Evolutionary conservation across 2,888 invertebrate genomes (phyloP), one percentile per base, ranked within the genome.

Genomic region (Epistrophella euchroma): DNA sequence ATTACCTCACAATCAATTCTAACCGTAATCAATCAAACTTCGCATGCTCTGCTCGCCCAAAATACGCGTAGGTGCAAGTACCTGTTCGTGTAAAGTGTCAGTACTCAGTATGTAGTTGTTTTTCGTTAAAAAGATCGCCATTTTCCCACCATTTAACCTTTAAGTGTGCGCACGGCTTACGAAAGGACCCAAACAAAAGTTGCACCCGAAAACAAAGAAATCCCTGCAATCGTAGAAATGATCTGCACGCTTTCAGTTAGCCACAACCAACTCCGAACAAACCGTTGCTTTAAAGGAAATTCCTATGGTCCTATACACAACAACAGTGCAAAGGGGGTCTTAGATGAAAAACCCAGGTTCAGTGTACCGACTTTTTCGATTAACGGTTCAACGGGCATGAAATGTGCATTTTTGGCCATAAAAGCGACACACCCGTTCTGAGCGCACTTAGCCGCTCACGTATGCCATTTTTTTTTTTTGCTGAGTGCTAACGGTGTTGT

Each of bases 71-170:
- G 82, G 82, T 66, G 77, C 70, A 78, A 64, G 71, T 77, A 82
- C 82, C 86, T 86, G 86, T 60, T 74, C 74, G 56, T 74, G 10
- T 35, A n/a, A 77, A 66, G 77, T 78, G 71, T 60, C 73, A 74
- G 66, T 45, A 0, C 47, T 2, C 28, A 5, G 4, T 28, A 4
- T 60, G 22, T 56, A n/a, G n/a, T n/a, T 32, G 19, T 52, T 68
- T 47, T 17, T 15, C 37, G 37, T n/a, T 22, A 78, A 78, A 55
- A 75, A 84, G 66, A 70, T 60, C 62, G 76, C 11, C 81, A 81
- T 73, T 86, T 86, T 86, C 77, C 64, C 86, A 80, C 32, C 82
- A 50, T 37, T 64, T 77, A 86, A 86, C 85, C 85, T 86, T 86
- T 81, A 68, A 52, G 68, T n/a, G 43, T 11, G 15, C 52, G 75